Evolutionary conservation across 2,113 vertebrate genomes (phyloP).

Genomic region (Crotalus helleri): DNA sequence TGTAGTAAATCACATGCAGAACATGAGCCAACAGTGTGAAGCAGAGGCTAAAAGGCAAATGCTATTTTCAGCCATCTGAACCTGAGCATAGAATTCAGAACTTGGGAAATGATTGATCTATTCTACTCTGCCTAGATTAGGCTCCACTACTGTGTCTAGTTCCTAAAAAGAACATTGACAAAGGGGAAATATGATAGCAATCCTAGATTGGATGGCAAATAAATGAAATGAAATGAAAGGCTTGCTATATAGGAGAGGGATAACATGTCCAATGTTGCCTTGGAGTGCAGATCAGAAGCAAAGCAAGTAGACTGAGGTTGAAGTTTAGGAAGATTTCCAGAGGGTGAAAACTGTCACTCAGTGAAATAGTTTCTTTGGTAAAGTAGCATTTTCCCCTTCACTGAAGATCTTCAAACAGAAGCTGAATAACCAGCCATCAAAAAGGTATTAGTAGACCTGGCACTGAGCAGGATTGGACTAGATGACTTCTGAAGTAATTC

Average conservation of each 20-base stretch:
- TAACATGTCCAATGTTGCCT: not conserved
- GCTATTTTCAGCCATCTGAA: not conserved
- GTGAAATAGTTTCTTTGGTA: not conserved
- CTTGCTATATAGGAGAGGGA: not conserved
- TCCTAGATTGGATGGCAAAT: not conserved
- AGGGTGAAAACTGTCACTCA: not conserved
- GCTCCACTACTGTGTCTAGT: not conserved
- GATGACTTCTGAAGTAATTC: not conserved
- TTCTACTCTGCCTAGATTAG: not conserved
- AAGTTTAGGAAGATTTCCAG: not conserved
- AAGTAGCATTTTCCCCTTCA: not conserved
- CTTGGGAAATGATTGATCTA: not conserved
- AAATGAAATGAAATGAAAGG: not conserved
- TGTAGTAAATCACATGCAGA: not conserved
- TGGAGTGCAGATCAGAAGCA: not conserved
- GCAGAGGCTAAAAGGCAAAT: not conserved
- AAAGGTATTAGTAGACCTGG: not conserved
- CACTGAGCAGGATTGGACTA: not conserved
- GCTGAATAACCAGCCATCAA: not conserved
- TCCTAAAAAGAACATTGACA: not conserved
- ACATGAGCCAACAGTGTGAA: not conserved
- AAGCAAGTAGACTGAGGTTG: not conserved
- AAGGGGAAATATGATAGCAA: not conserved
- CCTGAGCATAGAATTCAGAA: not conserved
- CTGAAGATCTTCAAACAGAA: not conserved